Base-by-base conservation (phyloP, 2,888 invertebrate species). In the Julus scandinavius region DNA sequence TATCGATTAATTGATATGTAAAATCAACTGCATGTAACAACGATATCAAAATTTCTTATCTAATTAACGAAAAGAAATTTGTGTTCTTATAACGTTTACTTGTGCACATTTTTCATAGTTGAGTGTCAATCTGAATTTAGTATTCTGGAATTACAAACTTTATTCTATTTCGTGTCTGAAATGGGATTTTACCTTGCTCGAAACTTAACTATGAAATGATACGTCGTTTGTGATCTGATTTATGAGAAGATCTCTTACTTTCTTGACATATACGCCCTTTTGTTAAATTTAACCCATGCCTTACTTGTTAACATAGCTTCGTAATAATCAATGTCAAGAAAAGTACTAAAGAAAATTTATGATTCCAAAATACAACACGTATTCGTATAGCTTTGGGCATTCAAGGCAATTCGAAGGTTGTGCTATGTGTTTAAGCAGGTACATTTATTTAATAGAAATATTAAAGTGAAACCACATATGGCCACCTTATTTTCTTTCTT, bases 391-490 rank as follows among this genome's bases (percentile, higher is more conserved):
- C 72, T 72, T 2, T 11, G 72, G 72, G 72, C 72, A 72, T 72
- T 72, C 72, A 72, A 72, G 72, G 72, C 72, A 72, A 29, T 29
- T 29, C 72, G 72, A 72, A 72, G 72, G 72, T 29, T 72, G 72
- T 72, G 72, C 72, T 72, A 6, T 63, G 11, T 72, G 11, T 29
- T 72, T 72, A 72, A 72, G 29, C 29, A n/a, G 63, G n/a, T 63
- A 63, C 1, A 6, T 63, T 63, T 63, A 72, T 29, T 72, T 72
- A 72, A 72, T 29, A 29, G 11, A 72, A 72, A 11, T 72, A 29
- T 72, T 72, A 29, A 5, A 2, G 6, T 9, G 72, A 72, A 72
- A n/a, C 29, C 29, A 29, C 11, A 7, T n/a, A 7, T 63, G 20
- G n/a, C n/a, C 63, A 5, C 5, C 4, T 63, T 20, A 63, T 20